Base-by-base conservation (phyloP, 2,797 vertebrate species). In the Gymnoscopelus microlampas region DNA sequence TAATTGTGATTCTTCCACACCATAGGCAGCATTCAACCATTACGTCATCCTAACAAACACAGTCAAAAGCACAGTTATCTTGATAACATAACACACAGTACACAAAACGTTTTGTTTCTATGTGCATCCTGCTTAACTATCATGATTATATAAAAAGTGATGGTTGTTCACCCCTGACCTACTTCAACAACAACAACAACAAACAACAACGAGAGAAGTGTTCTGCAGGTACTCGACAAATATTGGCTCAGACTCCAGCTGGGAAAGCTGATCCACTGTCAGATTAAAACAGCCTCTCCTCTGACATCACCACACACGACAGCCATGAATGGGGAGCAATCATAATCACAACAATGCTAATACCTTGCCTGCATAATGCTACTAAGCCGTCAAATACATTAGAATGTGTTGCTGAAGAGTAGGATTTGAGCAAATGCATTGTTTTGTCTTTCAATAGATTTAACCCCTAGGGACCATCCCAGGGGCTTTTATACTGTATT, bases 311-410 rank as follows among this genome's bases (percentile, higher is more conserved):
- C 0, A 23, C 60, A 64, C 11, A 54, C 47, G 53, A 19, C 44
- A 60, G 2, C 68, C 29, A 6, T 79, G 70, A 81, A 63, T 70
- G 63, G 65, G 53, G 19, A 58, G n/a, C 51, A 8, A 39, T 85
- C 53, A 74, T 69, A 69, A 86, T 83, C 78, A 61, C 66, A 56
- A 68, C 68, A 66, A 66, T 61, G 65, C 76, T 75, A 71, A 85
- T 65, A 68, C 76, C 67, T 77, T 54, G 62, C 58, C n/a, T 24
- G 13, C 2, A 14, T 59, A 67, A 76, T 69, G 69, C 76, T 63
- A 63, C 66, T 81, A 73, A 87, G 71, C 74, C 51, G 55, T 26
- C 53, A 24, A 48, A 35, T 61, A 19, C 12, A 44, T 48, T 56
- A 14, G 23, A 75, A 50, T 56, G 44, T 56, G 66, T 66, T 60